Base-by-base conservation (phyloP, 2,888 invertebrate genomes). In the Rhopalosiphum nymphaeae region DNA sequence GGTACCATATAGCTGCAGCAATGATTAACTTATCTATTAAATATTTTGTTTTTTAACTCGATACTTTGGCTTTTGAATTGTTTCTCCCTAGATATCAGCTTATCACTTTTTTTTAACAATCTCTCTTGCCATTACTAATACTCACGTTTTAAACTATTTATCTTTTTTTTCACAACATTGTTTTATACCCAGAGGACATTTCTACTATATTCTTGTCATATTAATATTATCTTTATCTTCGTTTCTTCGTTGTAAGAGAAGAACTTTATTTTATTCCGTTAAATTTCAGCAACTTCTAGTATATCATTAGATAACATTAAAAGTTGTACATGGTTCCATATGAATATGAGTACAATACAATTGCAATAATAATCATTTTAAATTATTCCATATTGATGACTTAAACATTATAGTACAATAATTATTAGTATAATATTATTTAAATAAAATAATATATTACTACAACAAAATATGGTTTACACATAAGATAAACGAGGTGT, bases 71-170 rank as follows among this genome's bases (percentile, higher is more conserved):
- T 92, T 86, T 92, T 92, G 86, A 92, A 92, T 92, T 92, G 91
- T 92, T 61, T 92, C 86, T 61, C 91, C 61, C 91, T 92, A 49
- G 86, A 46, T 92, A 92, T 86, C 36, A 3, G 46, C 86, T 92
- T 92, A 92, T 92, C 91, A 67, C 53, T 53, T 92, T 57, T 86
- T 89, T 91, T 91, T 46, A 46, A 92, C 86, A 92, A 87, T 92
- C 91, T 57, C 91, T n/a, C 61, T 87, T 92, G 91, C 46, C 86
- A 61, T 92, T 86, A 36, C 86, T 36, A 86, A 57, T 46, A 49
- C n/a, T 92, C 46, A 61, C 56, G 56, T 92, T 86, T 61, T 57
- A 85, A 91, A 86, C 46, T 61, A 3, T 92, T 86, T 86, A 21
- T 61, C 16, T 92, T 61, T 84, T 29, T 57, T n/a, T 61, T 46